A percentile compares a stretch with the other conserved stretches of the same genome.
phyloP scores from a whole-genome alignment of 2,888 invertebrate genomes.

The Ommatoiulus sabulosus region DNA sequence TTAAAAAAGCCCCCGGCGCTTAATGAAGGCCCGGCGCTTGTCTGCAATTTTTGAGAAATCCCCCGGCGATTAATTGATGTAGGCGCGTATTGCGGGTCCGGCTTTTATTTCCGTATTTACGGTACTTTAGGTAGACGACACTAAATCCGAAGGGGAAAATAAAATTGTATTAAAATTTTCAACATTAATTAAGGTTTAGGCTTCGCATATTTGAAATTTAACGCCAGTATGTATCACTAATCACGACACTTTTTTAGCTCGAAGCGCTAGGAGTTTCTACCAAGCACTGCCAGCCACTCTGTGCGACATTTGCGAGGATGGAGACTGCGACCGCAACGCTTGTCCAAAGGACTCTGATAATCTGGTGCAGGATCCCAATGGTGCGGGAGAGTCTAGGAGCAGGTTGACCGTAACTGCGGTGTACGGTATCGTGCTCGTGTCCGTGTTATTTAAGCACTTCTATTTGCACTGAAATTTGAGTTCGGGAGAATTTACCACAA shows the following conservation, averaged over 20 bases:
- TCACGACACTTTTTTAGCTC: constrained; percentile 51
- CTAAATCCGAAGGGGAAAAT: no score
- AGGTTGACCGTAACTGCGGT: neutral
- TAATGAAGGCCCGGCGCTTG: no score
- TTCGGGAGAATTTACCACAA: no score
- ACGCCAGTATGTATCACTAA: neutral
- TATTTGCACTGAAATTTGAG: neutral
- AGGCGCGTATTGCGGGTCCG: no score
- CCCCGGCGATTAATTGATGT: no score
- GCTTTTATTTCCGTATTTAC: no score
- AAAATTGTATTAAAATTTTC: no score
- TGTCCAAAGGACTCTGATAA: constrained; percentile 49
- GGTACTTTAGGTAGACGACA: no score
- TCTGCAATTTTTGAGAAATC: no score
- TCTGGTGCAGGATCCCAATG: neutral
- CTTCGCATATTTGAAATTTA: no score
- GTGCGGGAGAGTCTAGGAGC: neutral
- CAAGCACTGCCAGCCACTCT: constrained; percentile 77
- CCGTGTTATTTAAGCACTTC: constrained; percentile 51
- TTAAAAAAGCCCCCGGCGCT: no score
- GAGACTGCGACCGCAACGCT: constrained; percentile 57
- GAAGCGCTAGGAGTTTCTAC: constrained; percentile 73
- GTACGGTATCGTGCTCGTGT: neutral
- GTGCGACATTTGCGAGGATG: constrained; percentile 80
- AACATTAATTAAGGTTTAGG: no score